Percentiles rank a stretch among this genome's conserved stretches.
phyloP scores from a whole-genome alignment of 1,140 invertebrate species.

The Acromyrmex charruanus region DNA sequence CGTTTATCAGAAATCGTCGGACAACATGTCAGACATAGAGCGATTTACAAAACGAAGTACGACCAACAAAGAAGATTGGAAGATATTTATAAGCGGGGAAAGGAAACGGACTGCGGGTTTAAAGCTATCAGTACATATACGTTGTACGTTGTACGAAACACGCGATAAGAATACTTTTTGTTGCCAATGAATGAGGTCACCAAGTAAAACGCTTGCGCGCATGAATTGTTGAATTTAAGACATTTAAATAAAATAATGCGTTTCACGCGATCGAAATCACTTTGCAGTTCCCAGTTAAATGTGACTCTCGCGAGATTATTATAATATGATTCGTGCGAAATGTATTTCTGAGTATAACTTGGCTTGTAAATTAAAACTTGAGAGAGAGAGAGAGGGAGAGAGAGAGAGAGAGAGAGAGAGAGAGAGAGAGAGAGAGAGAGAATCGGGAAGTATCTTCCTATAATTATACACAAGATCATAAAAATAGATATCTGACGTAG shows the following conservation, averaged over 20 bases:
- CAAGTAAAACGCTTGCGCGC: not conserved
- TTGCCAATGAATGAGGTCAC: constrained; percentile 29
- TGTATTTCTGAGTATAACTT: not conserved
- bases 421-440: not conserved
- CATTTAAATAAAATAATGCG: not conserved
- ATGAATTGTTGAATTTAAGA: not conserved
- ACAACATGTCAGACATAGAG: not conserved
- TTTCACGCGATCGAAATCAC: not conserved
- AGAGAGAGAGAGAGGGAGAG: too few species aligned
- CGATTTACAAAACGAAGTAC: constrained; percentile 22
- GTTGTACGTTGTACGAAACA: not conserved
- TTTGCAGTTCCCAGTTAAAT: not conserved
- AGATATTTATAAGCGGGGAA: not conserved
- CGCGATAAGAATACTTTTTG: constrained; percentile 43
- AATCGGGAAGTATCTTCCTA: not conserved
- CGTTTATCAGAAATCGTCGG: not conserved
- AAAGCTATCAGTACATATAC: not conserved
- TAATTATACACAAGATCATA: not conserved
- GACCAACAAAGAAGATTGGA: not conserved
- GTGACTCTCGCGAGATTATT: not conserved
- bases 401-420: not conserved
- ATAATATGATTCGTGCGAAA: not conserved
- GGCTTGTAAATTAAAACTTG: not conserved
- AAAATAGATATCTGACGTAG: not conserved
- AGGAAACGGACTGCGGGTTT: not conserved